Base-by-base conservation (phyloP, 2,888 invertebrate genomes). In the Eilema depressum region DNA sequence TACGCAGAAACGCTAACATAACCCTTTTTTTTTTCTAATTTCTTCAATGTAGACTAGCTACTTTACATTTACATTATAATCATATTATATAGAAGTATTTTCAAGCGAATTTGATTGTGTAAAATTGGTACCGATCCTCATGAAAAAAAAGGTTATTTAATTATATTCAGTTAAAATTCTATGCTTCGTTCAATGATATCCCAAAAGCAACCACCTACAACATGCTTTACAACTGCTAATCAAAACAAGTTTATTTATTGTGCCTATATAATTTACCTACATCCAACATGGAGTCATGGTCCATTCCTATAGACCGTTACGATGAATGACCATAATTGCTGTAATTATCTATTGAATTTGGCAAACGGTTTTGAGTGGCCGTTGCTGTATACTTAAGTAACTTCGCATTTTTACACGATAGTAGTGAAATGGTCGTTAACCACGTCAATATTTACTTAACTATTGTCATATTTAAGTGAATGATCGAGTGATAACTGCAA, bases 361-460 rank as follows among this genome's bases (percentile, higher is more conserved):
- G 70, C 91, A 87, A 86, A 87, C 71, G 37, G 47, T 70, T 62
- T 65, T 69, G 53, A 65, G 53, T 26, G 25, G 28, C 47, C 28
- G 23, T n/a, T 53, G 28, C 11, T 41, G 3, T 41, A 11, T 26
- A 41, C 37, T 28, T 57, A 57, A 56, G 53, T 41, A 28, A n/a
- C 8, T 53, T 47, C 8, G 20, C 53, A 26, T 23, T 2, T 47
- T 23, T 14, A 53, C 53, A n/a, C 4, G 4, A 28, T 26, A 11
- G n/a, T 14, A 25, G 4, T 25, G 26, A 17, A 59, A 25, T 23
- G 1, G 26, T 41, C 17, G 23, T 37, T 11, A 37, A 4, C 3
- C 17, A 12, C 41, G 41, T 17, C 41, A 41, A 28, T 11, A 8
- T 28, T 25, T 28, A 12, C 12, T 33, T 4, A 14, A 33, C 33